A percentile compares a stretch with the other conserved stretches of the same genome.
These are phyloP conservation scores for Corythaixoides concolor DNA, from an alignment of 2,113 vertebrate species.

Conservation along the genomic window DNA sequence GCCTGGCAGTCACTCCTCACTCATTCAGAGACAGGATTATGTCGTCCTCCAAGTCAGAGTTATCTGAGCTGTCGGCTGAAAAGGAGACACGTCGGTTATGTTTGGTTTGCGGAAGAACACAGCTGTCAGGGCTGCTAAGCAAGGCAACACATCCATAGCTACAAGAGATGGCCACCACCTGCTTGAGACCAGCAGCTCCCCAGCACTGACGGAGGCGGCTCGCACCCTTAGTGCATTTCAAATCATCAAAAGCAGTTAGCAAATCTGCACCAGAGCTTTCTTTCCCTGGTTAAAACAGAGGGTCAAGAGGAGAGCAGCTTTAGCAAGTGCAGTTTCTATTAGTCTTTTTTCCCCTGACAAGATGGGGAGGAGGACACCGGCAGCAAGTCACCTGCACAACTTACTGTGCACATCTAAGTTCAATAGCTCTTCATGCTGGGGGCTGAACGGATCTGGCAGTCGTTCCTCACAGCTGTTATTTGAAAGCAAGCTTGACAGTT, in stretches of 20 bases:
- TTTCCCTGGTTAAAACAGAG: neutral
- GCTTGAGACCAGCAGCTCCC: neutral
- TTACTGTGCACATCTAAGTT: neutral
- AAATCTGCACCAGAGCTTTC: neutral
- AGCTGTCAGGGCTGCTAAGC: neutral
- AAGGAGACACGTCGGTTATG: slow-evolving; percentile 54
- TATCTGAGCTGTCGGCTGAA: slow-evolving; percentile 93
- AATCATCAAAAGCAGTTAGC: neutral
- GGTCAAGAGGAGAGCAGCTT: neutral
- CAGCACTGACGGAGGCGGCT: neutral
- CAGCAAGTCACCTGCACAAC: neutral
- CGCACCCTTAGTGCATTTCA: neutral
- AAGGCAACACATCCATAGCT: neutral
- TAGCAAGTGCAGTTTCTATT: neutral
- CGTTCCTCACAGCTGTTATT: neutral
- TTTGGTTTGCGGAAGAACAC: neutral
- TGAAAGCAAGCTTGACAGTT: neutral
- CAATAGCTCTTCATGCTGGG: neutral
- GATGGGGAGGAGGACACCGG: neutral
- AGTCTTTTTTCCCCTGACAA: neutral
- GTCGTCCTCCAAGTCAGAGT: slow-evolving; percentile 97
- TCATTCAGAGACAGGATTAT: slow-evolving; percentile 92
- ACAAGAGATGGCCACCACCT: neutral
- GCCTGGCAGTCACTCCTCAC: slow-evolving; percentile 50
- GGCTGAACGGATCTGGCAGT: neutral